These are phyloP conservation scores for Syngnathus scovelli DNA, from an alignment of 2,113 vertebrate species.

Conservation along the genomic window DNA sequence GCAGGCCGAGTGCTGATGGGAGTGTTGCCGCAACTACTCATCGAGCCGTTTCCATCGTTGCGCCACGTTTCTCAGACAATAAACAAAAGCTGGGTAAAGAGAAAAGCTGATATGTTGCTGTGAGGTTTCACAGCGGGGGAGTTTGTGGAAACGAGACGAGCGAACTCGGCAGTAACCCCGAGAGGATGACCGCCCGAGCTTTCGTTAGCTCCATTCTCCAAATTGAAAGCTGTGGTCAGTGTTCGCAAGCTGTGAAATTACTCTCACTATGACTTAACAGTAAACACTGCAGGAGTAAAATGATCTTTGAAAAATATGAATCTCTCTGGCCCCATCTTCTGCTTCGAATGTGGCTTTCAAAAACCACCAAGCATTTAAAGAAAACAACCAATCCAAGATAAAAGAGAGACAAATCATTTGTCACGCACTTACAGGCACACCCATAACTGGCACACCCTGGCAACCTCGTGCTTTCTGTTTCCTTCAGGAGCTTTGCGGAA, in stretches of 20 bases:
- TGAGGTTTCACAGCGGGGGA: neutral
- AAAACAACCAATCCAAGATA: too few species aligned
- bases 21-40: neutral
- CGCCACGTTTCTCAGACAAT: conserved; percentile 7
- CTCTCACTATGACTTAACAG: too few species aligned
- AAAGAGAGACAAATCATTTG: too few species aligned
- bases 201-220: conserved; percentile 1
- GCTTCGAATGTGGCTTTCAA: too few species aligned
- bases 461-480: too few species aligned
- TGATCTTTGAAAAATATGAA: too few species aligned
- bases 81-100: conserved; percentile 23
- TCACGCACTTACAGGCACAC: too few species aligned
- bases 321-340: too few species aligned
- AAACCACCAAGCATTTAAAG: too few species aligned
- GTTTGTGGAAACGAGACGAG: conserved; percentile 22
- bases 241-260: conserved; percentile 19
- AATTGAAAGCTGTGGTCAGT: conserved; percentile 10
- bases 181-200: neutral
- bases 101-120: conserved; percentile 25
- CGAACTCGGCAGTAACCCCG: neutral
- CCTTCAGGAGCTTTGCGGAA: too few species aligned
- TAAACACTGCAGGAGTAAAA: too few species aligned
- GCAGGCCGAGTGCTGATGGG: conserved; percentile 36
- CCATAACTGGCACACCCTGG: too few species aligned
- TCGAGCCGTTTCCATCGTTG: neutral